phyloP scores from a whole-genome alignment of 2,797 vertebrate genomes.

The Fistularia tabacaria region DNA sequence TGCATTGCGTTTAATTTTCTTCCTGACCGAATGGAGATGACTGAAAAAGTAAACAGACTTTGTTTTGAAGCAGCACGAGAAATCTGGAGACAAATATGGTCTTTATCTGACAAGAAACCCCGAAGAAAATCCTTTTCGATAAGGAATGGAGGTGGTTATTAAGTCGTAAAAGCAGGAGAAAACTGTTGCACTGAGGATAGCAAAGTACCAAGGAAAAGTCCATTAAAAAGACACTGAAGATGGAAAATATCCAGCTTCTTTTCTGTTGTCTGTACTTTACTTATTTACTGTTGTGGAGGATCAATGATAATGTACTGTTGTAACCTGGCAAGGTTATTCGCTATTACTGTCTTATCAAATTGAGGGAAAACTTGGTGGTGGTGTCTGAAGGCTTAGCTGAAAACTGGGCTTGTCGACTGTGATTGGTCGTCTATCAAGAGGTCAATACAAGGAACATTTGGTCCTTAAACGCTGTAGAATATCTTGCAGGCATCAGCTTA shows the following conservation, averaged over 20 bases:
- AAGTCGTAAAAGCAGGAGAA: slow-evolving; percentile 60
- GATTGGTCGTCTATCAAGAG: slow-evolving; percentile 60
- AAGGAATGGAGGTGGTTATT: slow-evolving; percentile 68
- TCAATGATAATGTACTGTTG: slow-evolving; percentile 56
- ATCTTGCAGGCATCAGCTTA: slow-evolving; percentile 23
- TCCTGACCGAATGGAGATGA: slow-evolving; percentile 54
- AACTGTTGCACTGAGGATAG: slow-evolving; percentile 43
- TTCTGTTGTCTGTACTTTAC: slow-evolving; percentile 54
- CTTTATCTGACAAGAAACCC: slow-evolving; percentile 69
- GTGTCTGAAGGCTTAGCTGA: slow-evolving; percentile 53
- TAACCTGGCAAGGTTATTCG: slow-evolving; percentile 66
- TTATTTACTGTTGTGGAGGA: slow-evolving; percentile 57
- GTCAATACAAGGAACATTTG: slow-evolving; percentile 57
- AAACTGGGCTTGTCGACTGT: slow-evolving; percentile 42
- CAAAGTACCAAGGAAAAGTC: slow-evolving; percentile 33
- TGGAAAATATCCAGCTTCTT: slow-evolving; percentile 48
- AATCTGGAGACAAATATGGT: slow-evolving; percentile 64
- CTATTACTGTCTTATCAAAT: slow-evolving; percentile 66
- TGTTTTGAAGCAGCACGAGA: slow-evolving; percentile 50
- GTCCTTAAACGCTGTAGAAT: slow-evolving; percentile 44
- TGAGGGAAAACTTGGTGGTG: slow-evolving; percentile 59
- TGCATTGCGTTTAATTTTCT: slow-evolving; percentile 33
- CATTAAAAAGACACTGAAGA: slow-evolving; percentile 60
- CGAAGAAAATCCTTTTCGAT: slow-evolving; percentile 51
- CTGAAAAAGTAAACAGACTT: slow-evolving; percentile 62